Evolutionary conservation across 2,888 invertebrate species (phyloP).

Genomic region (Parnassius glacialis): DNA sequence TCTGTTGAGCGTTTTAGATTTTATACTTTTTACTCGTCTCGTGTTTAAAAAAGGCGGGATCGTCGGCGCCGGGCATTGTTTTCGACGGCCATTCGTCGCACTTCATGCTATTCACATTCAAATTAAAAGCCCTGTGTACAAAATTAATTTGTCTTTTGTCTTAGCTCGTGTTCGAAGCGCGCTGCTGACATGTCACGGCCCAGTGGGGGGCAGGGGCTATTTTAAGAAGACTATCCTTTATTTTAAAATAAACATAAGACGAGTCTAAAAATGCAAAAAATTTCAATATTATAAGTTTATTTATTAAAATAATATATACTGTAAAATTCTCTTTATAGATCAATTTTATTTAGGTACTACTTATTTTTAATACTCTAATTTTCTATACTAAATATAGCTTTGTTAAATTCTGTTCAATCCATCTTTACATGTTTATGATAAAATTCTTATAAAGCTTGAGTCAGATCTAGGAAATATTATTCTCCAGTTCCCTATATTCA

Average conservation of each 20-base stretch:
- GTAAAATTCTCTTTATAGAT: too few species aligned
- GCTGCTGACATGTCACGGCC: slow-evolving; percentile 65
- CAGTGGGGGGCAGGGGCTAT: slow-evolving; percentile 57
- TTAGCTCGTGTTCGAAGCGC: slow-evolving; percentile 56
- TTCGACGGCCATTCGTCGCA: slow-evolving; percentile 78
- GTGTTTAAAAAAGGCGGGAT: slow-evolving; percentile 70
- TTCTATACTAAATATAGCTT: too few species aligned
- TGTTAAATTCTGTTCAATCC: too few species aligned
- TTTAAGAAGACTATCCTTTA: not conserved
- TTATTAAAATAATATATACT: too few species aligned
- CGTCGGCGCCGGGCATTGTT: slow-evolving; percentile 79
- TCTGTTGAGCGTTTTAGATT: slow-evolving; percentile 70
- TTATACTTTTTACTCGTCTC: slow-evolving; percentile 74
- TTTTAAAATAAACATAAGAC: not conserved
- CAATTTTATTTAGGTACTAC: too few species aligned
- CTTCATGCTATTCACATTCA: slow-evolving; percentile 81
- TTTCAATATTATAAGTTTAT: too few species aligned
- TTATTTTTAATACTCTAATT: too few species aligned
- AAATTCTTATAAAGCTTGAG: too few species aligned
- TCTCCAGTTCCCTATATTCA: too few species aligned
- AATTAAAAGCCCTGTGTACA: slow-evolving; percentile 80
- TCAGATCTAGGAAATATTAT: too few species aligned
- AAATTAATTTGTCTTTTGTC: slow-evolving; percentile 82
- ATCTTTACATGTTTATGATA: too few species aligned
- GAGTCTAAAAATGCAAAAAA: too few species aligned